Percentiles rank a stretch among this genome's conserved stretches.
These are phyloP conservation scores for Hydriomena furcata DNA, from an alignment of 2,888 invertebrate genomes.

Conservation along the genomic window DNA sequence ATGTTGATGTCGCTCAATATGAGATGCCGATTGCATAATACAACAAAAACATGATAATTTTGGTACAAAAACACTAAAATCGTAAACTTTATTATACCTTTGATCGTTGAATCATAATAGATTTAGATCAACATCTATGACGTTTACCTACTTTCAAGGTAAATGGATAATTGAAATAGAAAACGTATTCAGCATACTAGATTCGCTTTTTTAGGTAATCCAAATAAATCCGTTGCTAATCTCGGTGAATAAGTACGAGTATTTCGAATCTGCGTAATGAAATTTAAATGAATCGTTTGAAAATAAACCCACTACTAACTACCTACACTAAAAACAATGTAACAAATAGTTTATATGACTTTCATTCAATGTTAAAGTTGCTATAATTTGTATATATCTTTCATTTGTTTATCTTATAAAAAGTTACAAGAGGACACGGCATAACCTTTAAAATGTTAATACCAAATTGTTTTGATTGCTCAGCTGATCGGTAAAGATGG, in stretches of 20 bases:
- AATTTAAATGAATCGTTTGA: not conserved
- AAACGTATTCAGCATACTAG: conserved; percentile 4
- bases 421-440: conserved; percentile 14
- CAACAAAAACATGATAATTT: too few species aligned
- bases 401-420: conserved; percentile 6
- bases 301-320: conserved; percentile 1
- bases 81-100: not conserved
- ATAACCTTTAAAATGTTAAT: not conserved
- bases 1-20: not conserved
- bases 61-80: not conserved
- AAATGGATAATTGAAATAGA: conserved; percentile 14
- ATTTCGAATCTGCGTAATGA: too few species aligned
- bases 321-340: conserved; percentile 8
- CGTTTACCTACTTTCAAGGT: conserved; percentile 17
- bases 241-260: too few species aligned
- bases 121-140: too few species aligned
- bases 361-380: conserved; percentile 32
- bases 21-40: too few species aligned
- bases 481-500: conserved; percentile 38
- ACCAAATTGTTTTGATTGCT: conserved; percentile 18
- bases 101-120: conserved; percentile 17
- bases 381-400: conserved; percentile 17
- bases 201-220: not conserved
- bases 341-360: conserved; percentile 29
- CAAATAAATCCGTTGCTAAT: not conserved